A percentile compares a stretch with the other conserved stretches of the same genome.
Conservation (phyloP, 1,140 invertebrate genomes). For the Bombus affinis region DNA sequence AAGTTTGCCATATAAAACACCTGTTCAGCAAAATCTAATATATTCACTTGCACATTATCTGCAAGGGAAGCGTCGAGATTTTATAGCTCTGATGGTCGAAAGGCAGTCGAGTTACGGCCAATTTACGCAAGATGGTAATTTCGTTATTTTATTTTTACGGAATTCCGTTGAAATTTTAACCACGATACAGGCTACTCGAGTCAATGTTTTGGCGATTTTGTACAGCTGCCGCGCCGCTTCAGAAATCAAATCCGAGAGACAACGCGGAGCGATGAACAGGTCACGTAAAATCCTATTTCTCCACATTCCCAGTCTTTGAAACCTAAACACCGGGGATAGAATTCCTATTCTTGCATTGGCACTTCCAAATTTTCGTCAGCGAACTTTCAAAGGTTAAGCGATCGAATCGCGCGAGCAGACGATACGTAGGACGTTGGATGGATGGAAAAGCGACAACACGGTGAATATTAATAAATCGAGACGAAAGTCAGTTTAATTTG, state of each 20-base stretch:
- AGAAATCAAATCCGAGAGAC: background rate
- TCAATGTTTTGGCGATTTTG: background rate
- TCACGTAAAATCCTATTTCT: background rate
- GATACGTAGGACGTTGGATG: background rate
- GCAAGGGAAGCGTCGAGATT: no score
- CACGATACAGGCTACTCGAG: background rate
- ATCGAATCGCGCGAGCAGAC: background rate
- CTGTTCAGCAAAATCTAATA: no score
- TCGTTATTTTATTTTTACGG: no score
- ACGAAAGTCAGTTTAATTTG: no score
- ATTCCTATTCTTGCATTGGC: background rate
- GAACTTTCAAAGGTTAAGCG: background rate
- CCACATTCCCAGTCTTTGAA: background rate
- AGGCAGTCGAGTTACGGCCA: no score
- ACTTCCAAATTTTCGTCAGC: background rate
- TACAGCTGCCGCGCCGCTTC: background rate
- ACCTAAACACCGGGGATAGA: background rate
- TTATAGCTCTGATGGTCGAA: no score
- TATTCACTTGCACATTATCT: no score
- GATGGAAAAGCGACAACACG: no score
- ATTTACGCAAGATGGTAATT: no score
- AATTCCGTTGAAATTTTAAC: no score
- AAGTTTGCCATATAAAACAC: no score
- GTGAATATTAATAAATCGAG: no score
- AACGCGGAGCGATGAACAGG: background rate